Conservation (phyloP, 2,797 vertebrate species). For the Silurus aristotelis region DNA sequence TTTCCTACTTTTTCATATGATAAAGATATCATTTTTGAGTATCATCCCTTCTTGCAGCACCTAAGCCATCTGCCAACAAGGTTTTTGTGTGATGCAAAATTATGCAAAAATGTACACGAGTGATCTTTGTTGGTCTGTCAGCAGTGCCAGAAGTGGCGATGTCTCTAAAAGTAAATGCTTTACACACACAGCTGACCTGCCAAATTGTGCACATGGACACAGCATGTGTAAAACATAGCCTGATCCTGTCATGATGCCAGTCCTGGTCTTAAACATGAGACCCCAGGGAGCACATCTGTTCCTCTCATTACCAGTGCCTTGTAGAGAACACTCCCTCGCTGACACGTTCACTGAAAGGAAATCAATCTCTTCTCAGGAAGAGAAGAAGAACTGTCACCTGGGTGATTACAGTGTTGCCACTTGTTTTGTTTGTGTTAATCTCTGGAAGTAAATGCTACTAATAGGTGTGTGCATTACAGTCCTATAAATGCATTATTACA, state of each 20-base stretch:
- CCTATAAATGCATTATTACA: neutral
- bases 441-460: neutral
- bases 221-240: constrained; percentile 34
- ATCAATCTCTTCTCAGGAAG: constrained; percentile 14
- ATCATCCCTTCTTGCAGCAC: neutral
- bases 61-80: no score
- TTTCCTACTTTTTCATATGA: neutral
- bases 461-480: neutral
- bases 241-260: constrained; percentile 18
- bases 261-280: constrained; percentile 32
- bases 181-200: constrained; percentile 16
- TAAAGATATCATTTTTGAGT: neutral
- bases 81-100: neutral
- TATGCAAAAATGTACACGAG: constrained; percentile 7
- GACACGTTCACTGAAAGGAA: constrained; percentile 17
- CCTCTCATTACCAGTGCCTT: constrained; percentile 22
- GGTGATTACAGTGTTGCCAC: neutral
- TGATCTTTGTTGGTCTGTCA: neutral
- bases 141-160: neutral
- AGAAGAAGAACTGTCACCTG: constrained; percentile 18
- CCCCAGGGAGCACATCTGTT: constrained; percentile 34
- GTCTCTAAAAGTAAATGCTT: neutral
- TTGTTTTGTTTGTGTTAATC: constrained; percentile 1
- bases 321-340: constrained; percentile 3
- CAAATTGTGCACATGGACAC: constrained; percentile 20